Percentiles rank a stretch among this genome's conserved stretches.
Evolutionary conservation across 2,888 invertebrate species (phyloP).

Genomic region (Pantelozetes paolii): DNA sequence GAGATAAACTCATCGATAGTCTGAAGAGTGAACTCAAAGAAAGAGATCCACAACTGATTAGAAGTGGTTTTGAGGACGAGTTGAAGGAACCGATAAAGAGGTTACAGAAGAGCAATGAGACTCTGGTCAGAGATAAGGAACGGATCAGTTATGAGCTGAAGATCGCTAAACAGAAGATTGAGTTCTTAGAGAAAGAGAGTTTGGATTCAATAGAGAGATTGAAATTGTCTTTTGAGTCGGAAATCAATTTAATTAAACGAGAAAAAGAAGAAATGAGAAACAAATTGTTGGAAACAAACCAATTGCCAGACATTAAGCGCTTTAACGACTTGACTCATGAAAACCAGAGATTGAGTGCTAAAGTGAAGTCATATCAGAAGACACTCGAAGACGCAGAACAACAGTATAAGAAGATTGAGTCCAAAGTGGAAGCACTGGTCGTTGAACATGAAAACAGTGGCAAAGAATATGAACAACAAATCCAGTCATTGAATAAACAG

Average conservation of each 20-base stretch:
- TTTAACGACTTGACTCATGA: conserved; percentile 30
- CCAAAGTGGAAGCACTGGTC: conserved; percentile 34
- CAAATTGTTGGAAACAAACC: conserved; percentile 36
- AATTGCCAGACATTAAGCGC: conserved; percentile 39
- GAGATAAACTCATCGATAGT: conserved; percentile 20
- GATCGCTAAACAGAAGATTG: conserved; percentile 38
- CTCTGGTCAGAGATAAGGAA: conserved; percentile 37
- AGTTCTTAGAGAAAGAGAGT: conserved; percentile 40
- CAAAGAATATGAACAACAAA: conserved; percentile 31
- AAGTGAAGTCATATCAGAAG: conserved; percentile 29
- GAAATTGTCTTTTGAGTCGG: conserved; percentile 38
- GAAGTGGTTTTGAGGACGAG: conserved; percentile 22
- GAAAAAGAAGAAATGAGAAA: conserved; percentile 42
- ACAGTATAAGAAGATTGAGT: conserved; percentile 38
- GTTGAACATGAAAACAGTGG: conserved; percentile 37
- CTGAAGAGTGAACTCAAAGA: conserved; percentile 26
- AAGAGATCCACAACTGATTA: conserved; percentile 37
- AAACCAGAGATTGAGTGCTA: conserved; percentile 17
- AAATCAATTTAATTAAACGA: conserved; percentile 35
- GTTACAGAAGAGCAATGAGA: conserved; percentile 38
- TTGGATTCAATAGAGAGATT: conserved; percentile 38
- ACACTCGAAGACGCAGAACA: conserved; percentile 40
- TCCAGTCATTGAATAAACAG: background rate
- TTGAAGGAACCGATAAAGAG: conserved; percentile 38
- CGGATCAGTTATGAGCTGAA: conserved; percentile 30